Percentiles rank a stretch among this genome's conserved stretches.
Evolutionary conservation across 2,888 invertebrate genomes (phyloP).

Genomic region (Clunio marinus): DNA sequence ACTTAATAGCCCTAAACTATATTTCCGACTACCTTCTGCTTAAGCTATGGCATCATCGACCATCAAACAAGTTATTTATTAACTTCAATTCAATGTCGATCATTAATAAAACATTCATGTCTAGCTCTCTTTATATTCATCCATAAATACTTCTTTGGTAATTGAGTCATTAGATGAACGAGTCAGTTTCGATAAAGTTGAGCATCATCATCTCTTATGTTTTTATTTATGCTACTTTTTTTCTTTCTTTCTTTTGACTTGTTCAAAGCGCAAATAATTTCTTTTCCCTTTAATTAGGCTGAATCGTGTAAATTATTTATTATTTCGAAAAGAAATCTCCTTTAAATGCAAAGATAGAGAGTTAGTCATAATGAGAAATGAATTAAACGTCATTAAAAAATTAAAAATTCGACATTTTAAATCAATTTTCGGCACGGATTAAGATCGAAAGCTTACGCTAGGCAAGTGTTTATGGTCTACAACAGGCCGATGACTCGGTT

Average conservation of each 20-base stretch:
- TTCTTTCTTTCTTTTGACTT: too few species aligned
- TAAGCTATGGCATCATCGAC: too few species aligned
- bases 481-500: not conserved
- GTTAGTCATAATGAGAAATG: too few species aligned
- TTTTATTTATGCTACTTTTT: too few species aligned
- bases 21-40: too few species aligned
- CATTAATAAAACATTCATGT: too few species aligned
- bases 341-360: too few species aligned
- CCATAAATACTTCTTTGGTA: not conserved
- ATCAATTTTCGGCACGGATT: not conserved
- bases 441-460: not conserved
- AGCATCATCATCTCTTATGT: too few species aligned
- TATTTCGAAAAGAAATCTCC: too few species aligned
- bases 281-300: slow-evolving; percentile 1
- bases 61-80: not conserved
- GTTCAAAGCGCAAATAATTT: not conserved
- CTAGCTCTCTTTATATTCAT: too few species aligned
- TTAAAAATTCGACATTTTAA: slow-evolving; percentile 5
- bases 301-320: not conserved
- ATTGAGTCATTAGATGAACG: not conserved
- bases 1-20: too few species aligned
- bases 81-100: not conserved
- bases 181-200: too few species aligned
- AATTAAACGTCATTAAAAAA: not conserved
- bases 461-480: not conserved